These are phyloP conservation scores for Cotesia congregata DNA, from an alignment of 2,888 invertebrate species.

Conservation along the genomic window DNA sequence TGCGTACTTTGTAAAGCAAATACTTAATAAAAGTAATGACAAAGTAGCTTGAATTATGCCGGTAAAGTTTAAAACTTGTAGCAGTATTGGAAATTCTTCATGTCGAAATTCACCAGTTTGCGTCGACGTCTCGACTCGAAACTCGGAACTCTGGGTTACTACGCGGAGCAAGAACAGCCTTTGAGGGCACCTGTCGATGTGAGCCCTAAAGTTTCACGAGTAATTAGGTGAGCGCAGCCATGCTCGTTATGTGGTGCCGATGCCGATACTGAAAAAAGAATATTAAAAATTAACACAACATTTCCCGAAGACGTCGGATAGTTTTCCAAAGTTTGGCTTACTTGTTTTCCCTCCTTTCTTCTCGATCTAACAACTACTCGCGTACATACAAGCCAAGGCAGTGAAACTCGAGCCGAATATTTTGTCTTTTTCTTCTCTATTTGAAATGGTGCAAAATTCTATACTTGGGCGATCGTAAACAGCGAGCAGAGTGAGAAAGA, in stretches of 20 bases:
- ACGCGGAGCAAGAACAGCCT: slow-evolving; percentile 41
- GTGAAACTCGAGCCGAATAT: slow-evolving; percentile 18
- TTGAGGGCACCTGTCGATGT: slow-evolving; percentile 58
- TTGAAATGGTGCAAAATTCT: not conserved
- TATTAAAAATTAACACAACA: slow-evolving; percentile 13
- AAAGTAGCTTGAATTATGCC: not conserved
- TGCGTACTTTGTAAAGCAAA: not conserved
- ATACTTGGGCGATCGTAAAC: not conserved
- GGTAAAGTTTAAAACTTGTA: not conserved
- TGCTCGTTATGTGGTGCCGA: slow-evolving; percentile 32
- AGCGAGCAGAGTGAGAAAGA: not conserved
- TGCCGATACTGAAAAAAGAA: slow-evolving; percentile 13
- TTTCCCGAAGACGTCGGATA: not conserved
- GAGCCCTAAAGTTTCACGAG: slow-evolving; percentile 54
- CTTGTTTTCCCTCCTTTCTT: not conserved
- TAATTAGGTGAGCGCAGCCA: slow-evolving; percentile 55
- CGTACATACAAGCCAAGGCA: slow-evolving; percentile 19
- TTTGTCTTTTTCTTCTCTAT: slow-evolving; percentile 16
- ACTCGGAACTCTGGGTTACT: not conserved
- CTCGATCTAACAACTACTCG: not conserved
- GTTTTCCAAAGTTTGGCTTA: not conserved
- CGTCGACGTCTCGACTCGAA: not conserved
- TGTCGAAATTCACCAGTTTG: not conserved
- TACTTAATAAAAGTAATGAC: not conserved
- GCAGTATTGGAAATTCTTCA: not conserved